These are phyloP conservation scores for Trachelus troglodyta DNA, from an alignment of 2,888 invertebrate species.

Conservation along the genomic window DNA sequence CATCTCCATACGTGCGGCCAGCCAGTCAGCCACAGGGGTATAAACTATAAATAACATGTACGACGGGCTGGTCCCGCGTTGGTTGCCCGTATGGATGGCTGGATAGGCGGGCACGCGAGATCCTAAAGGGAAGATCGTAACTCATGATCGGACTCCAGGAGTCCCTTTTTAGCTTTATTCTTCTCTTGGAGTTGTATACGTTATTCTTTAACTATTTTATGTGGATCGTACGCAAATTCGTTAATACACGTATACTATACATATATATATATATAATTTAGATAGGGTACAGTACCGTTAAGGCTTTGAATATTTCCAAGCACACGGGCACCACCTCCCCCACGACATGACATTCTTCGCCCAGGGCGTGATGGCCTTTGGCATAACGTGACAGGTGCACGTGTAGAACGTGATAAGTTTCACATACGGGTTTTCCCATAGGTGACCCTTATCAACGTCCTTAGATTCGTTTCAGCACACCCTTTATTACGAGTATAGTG, in stretches of 20 bases:
- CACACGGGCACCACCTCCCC: background rate
- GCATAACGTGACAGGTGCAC: background rate
- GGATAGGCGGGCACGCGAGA: slow-evolving; percentile 15
- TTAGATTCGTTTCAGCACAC: background rate
- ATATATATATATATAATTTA: slow-evolving; percentile 12
- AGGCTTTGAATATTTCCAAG: background rate
- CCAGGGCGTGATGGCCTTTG: background rate
- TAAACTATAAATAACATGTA: slow-evolving; percentile 7
- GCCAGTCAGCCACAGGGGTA: slow-evolving; percentile 5
- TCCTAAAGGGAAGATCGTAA: slow-evolving; percentile 30
- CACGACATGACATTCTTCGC: background rate
- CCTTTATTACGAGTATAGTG: background rate
- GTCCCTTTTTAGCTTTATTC: background rate
- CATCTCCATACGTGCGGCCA: slow-evolving; percentile 13
- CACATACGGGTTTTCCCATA: background rate
- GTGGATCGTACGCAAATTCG: background rate
- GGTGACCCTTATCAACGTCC: background rate
- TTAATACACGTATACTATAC: background rate
- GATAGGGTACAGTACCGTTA: background rate
- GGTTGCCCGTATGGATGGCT: background rate
- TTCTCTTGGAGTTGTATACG: background rate
- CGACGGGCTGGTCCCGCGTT: background rate
- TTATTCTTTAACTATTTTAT: background rate
- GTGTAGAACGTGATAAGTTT: background rate
- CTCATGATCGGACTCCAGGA: slow-evolving; percentile 13